Percentiles rank a stretch among this genome's conserved stretches.
Conservation (phyloP, 92 coral and sea anemone genomes). For the Pocillopora meandrina region DNA sequence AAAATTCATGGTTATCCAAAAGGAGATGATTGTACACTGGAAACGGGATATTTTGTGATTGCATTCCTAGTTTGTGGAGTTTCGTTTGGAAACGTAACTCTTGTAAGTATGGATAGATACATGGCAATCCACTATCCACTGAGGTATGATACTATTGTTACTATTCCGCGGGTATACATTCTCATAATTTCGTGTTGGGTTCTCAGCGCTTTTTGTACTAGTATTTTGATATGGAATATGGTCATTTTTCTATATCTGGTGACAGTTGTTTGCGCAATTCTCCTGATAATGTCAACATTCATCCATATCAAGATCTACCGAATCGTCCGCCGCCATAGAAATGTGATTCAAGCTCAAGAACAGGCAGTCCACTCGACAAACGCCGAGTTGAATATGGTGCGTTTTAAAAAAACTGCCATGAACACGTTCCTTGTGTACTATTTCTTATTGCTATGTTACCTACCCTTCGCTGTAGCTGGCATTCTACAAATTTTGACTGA, state of each 20-base stretch:
- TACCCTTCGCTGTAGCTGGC: background rate
- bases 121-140: slow-evolving; percentile 11
- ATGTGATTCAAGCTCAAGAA: slow-evolving; percentile 5
- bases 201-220: background rate
- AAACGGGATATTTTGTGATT: background rate
- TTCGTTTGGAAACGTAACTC: slow-evolving; percentile 11
- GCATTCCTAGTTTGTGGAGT: background rate
- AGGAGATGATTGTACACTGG: background rate
- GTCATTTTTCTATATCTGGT: background rate
- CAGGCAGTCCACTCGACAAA: slow-evolving; percentile 1
- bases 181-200: slow-evolving; percentile 6
- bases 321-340: slow-evolving; percentile 15
- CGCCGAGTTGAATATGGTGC: slow-evolving; percentile 5
- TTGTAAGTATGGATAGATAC: slow-evolving; percentile 16
- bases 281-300: background rate
- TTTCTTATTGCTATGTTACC: slow-evolving; percentile 10
- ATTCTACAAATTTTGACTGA: background rate
- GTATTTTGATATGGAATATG: background rate
- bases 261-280: background rate
- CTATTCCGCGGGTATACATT: background rate
- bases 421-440: slow-evolving; percentile 17
- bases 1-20: slow-evolving; percentile 16
- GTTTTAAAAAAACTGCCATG: slow-evolving; percentile 11
- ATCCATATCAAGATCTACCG: slow-evolving; percentile 8
- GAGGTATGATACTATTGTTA: slow-evolving; percentile 1